Evolutionary conservation across 2,797 vertebrate genomes (phyloP), one percentile per base, ranked within the genome.

Genomic region (Microctenopoma lineatum): DNA sequence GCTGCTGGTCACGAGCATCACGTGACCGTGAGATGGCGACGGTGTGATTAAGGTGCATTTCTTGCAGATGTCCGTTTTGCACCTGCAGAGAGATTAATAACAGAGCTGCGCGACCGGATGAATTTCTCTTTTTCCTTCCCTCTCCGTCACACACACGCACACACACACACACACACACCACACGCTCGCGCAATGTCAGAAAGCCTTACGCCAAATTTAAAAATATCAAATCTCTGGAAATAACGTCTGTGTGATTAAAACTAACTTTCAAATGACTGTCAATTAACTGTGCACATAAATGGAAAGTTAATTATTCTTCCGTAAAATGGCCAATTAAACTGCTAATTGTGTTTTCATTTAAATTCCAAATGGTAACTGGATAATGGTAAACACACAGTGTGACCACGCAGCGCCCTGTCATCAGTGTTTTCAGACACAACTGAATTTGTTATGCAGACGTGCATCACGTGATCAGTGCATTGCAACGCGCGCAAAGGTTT

Each of bases 211-310:
- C 72, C 54, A 75, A 70, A 80, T 60, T 81, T 78, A 73, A 84
- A 86, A 78, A 77, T 62, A 81, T 74, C 61, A 21, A 21, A 83
- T 89, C 81, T 76, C 63, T 75, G 74, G 78, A 87, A 89, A 87
- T 86, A 90, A 86, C 83, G 90, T 86, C 65, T 75, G 90, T 92
- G 91, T 92, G 93, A 96, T 95, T 95, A 94, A 94, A 82, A 75
- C 57, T 48, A 81, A 66, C 76, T 94, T 95, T 95, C 92, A 95
- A 95, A 97, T 95, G 94, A 95, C 95, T 95, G 94, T 94, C 95
- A 95, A 96, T 98, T 97, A 96, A 97, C 96, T 95, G 95, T 92
- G 95, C 95, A 95, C 95, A 95, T 96, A 96, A 97, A 96, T 95
- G 94, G 94, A 95, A 93, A 95, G 95, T 96, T 96, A 96, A 95